A percentile compares a stretch with the other conserved stretches of the same genome.
These are phyloP conservation scores for Mesoligia furuncula DNA, from an alignment of 2,888 invertebrate genomes.

Conservation along the genomic window DNA sequence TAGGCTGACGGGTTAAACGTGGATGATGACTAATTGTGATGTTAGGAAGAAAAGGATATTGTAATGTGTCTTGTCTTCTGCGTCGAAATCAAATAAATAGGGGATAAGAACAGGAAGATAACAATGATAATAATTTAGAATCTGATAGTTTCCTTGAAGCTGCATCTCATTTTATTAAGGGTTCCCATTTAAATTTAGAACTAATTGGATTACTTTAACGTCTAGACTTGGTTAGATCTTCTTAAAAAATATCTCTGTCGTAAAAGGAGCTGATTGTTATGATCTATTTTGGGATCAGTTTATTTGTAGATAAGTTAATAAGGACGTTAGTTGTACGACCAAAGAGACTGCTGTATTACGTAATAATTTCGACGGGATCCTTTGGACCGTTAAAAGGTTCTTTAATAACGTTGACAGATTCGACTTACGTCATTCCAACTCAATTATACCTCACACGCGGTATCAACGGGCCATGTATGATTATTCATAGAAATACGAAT, in stretches of 20 bases:
- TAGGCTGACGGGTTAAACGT: not conserved
- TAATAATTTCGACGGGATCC: constrained; percentile 21
- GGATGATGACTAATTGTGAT: not conserved
- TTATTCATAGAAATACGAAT: constrained; percentile 71
- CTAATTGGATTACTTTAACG: not conserved
- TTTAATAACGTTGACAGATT: constrained; percentile 61
- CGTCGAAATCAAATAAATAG: not conserved
- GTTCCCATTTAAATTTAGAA: not conserved
- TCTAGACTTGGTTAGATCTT: not conserved
- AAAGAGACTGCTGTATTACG: not conserved
- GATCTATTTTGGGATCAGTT: not conserved
- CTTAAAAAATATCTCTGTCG: not conserved
- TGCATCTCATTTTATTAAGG: not conserved
- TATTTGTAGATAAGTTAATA: not conserved
- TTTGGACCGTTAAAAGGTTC: constrained; percentile 19
- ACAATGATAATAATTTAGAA: not conserved
- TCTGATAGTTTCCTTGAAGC: not conserved
- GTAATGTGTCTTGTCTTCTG: not conserved
- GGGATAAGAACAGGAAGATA: not conserved
- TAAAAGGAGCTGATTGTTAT: not conserved
- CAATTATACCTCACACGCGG: constrained; percentile 65
- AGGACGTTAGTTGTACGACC: not conserved
- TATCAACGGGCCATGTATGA: constrained; percentile 61
- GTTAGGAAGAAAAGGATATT: not conserved
- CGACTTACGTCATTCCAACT: constrained; percentile 60